phyloP scores from a whole-genome alignment of 2,888 invertebrate species.

The Archips xylosteana region DNA sequence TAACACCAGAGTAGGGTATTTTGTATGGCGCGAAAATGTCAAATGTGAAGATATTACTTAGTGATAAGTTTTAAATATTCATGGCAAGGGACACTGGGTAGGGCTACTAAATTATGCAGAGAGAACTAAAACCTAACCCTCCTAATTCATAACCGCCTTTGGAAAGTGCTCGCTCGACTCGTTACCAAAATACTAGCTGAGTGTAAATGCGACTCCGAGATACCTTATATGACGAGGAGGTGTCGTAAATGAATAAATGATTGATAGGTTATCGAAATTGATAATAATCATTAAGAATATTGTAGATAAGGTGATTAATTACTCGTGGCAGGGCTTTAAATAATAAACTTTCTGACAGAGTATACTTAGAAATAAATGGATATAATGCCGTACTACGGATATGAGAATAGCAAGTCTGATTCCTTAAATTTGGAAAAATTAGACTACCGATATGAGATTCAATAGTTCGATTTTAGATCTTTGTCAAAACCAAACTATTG shows the following conservation, averaged over 20 bases:
- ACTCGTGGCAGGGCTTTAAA: neutral
- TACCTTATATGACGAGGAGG: neutral
- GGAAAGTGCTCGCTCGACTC: conserved; percentile 9
- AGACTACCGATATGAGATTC: no score
- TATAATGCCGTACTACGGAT: no score
- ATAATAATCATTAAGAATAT: conserved; percentile 1
- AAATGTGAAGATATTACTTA: conserved; percentile 25
- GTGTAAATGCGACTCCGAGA: neutral
- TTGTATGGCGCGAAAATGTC: conserved; percentile 4
- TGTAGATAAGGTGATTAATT: neutral
- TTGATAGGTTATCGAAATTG: neutral
- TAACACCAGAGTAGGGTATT: neutral
- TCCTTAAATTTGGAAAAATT: neutral
- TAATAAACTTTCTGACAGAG: neutral
- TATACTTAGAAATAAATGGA: no score
- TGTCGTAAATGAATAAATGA: conserved; percentile 1
- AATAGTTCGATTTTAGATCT: no score
- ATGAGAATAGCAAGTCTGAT: no score
- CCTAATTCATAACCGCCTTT: conserved; percentile 31
- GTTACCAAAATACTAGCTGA: neutral
- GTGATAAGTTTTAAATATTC: conserved; percentile 38
- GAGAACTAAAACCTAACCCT: conserved; percentile 34
- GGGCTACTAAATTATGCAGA: conserved; percentile 34
- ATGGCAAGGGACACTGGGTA: conserved; percentile 31
- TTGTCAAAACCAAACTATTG: no score